phyloP scores from a whole-genome alignment of 2,797 vertebrate genomes.

The Mionectes olivaceus region DNA sequence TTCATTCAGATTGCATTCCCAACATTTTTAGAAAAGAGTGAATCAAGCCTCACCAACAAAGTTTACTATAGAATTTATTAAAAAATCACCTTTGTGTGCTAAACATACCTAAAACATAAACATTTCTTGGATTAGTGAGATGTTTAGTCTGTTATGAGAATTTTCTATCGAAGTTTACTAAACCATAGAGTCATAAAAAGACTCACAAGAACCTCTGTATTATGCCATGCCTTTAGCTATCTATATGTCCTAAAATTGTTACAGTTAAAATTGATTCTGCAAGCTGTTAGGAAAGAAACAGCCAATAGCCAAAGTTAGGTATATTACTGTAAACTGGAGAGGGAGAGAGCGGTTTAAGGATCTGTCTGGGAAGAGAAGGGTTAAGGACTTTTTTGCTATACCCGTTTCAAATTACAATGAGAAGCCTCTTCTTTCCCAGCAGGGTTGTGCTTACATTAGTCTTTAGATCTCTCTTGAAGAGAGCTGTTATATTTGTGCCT shows the following conservation, averaged over 20 bases:
- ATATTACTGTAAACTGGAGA: slow-evolving; percentile 25
- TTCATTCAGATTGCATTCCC: slow-evolving; percentile 14
- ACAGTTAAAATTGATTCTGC: slow-evolving; percentile 8
- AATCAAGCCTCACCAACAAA: neutral
- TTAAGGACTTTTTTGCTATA: slow-evolving; percentile 85
- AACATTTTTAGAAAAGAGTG: slow-evolving; percentile 7
- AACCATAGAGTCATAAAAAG: neutral
- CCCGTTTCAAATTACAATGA: slow-evolving; percentile 98
- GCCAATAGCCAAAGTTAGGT: neutral
- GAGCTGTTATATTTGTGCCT: slow-evolving; percentile 89
- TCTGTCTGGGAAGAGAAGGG: slow-evolving; percentile 80
- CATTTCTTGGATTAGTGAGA: slow-evolving; percentile 2
- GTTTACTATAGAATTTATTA: neutral
- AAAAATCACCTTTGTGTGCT: slow-evolving; percentile 20
- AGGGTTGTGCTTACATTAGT: slow-evolving; percentile 92
- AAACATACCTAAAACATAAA: slow-evolving; percentile 15
- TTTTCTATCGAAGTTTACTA: slow-evolving; percentile 17
- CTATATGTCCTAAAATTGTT: neutral
- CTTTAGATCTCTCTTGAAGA: slow-evolving; percentile 90
- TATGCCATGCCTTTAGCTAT: neutral
- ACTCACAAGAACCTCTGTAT: neutral
- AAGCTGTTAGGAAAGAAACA: neutral
- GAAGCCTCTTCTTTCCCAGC: slow-evolving; percentile 97
- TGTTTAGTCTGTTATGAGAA: neutral
- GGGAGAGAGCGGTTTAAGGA: slow-evolving; percentile 38